Conservation (phyloP, 2,888 invertebrate genomes). For the Xestia xanthographa region DNA sequence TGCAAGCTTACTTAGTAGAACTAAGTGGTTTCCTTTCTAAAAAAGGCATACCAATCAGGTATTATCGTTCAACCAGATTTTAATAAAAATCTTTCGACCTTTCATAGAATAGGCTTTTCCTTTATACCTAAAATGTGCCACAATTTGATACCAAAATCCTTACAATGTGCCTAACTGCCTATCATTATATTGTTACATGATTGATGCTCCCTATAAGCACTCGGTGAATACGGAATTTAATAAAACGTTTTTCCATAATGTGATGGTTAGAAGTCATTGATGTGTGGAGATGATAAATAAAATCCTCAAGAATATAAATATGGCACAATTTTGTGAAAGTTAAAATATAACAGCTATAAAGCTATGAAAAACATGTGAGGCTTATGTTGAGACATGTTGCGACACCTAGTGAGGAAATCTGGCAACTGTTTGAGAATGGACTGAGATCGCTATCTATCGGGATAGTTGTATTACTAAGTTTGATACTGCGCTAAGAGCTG, state of each 20-base stretch:
- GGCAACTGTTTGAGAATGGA: not conserved
- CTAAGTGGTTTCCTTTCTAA: not conserved
- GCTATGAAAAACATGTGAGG: not conserved
- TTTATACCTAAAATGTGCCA: conserved; percentile 37
- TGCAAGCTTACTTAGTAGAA: not conserved
- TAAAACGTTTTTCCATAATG: conserved; percentile 52
- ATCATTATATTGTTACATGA: conserved; percentile 40
- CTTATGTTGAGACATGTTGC: not conserved
- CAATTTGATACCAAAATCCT: conserved; percentile 42
- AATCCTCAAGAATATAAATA: conserved; percentile 4
- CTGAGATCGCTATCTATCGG: conserved; percentile 80
- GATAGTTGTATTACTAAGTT: not conserved
- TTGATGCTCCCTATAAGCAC: conserved; percentile 49
- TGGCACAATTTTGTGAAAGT: conserved; percentile 17
- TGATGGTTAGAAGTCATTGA: conserved; percentile 43
- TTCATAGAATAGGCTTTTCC: conserved; percentile 16
- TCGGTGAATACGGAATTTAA: conserved; percentile 52
- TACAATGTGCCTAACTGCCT: conserved; percentile 24
- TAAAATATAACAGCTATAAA: conserved; percentile 1
- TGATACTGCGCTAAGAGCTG: not conserved
- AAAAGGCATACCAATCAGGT: not conserved
- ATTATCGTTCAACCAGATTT: conserved; percentile 16
- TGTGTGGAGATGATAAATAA: conserved; percentile 53
- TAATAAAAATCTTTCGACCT: conserved; percentile 16
- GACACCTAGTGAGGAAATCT: conserved; percentile 18